Base-by-base conservation (phyloP, 1,140 invertebrate species). In the Tribolium castaneum region DNA sequence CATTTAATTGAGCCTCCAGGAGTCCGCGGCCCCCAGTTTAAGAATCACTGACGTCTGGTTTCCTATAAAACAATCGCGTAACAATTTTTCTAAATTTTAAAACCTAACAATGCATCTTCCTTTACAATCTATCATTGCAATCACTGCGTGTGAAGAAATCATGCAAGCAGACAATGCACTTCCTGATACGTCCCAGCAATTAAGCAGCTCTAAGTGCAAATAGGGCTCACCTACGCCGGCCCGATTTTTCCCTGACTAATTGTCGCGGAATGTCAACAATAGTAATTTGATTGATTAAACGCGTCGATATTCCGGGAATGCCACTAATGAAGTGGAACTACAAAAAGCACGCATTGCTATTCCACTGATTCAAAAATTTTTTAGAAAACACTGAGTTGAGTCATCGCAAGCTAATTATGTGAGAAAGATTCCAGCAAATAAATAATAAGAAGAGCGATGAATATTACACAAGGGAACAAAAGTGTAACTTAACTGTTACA, bases 61-160 rank as follows among this genome's bases (percentile, higher is more conserved):
- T 30, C 6, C 25, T 30, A 30, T 4, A 30, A 54, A 54, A 54
- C 14, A 9, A 16, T 54, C 14, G 52, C 19, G n/a, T 54, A n/a
- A 22, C 14, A 59, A 9, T 22, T n/a, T 25, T 59, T 22, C 25
- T 59, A n/a, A 22, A 59, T 59, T 59, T 25, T 59, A 25, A 59
- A 59, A 66, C 12, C 34, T 4, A 66, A 66, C 59, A 66, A 66
- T 66, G 59, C 25, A 35, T 34, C 59, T 66, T 66, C 16, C 34
- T 12, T 34, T 66, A 66, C 59, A 30, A 66, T 66, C 59, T 66
- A 35, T 35, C 54, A 22, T 66, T 66, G 59, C 30, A 35, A 66
- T 35, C 59, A 35, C 59, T 35, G 10, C 59, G 19, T 19, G 19
- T 59, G 54, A 66, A 66, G 14, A 13, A 62, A 62, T 66, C 9